Conservation (phyloP, 92 coral and sea anemone species). For the Chrysogorgia sp. region DNA sequence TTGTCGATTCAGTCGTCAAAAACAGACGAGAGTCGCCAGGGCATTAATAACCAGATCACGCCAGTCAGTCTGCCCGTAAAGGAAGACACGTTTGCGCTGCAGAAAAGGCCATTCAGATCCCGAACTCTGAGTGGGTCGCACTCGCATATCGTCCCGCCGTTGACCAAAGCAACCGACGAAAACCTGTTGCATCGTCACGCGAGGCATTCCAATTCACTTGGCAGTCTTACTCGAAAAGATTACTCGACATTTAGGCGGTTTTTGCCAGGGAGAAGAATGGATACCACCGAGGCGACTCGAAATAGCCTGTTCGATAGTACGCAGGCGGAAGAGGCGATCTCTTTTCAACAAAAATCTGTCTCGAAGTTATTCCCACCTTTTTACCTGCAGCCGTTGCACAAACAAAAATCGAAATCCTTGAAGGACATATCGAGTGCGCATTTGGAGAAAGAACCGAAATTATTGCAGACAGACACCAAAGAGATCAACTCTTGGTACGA, state of each 20-base stretch:
- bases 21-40: not conserved
- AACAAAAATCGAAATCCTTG: slow-evolving; percentile 24
- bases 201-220: not conserved
- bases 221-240: not conserved
- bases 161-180: not conserved
- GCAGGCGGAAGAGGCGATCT: not conserved
- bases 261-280: no score
- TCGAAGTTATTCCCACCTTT: slow-evolving; percentile 27
- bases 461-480: not conserved
- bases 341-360: not conserved
- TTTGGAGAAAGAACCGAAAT: not conserved
- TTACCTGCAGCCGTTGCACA: slow-evolving; percentile 11
- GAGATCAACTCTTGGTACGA: slow-evolving; percentile 6
- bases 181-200: not conserved
- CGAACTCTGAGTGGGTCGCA: not conserved
- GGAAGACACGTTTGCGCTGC: not conserved
- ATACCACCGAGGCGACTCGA: no score
- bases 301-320: not conserved
- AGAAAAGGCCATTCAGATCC: not conserved
- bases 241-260: not conserved
- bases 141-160: not conserved
- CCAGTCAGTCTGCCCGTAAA: not conserved
- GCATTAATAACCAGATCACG: not conserved
- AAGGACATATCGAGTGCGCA: not conserved
- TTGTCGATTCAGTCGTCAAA: slow-evolving; percentile 15